These are phyloP conservation scores for Cheilinus undulatus DNA, from an alignment of 2,113 vertebrate genomes.

Conservation along the genomic window DNA sequence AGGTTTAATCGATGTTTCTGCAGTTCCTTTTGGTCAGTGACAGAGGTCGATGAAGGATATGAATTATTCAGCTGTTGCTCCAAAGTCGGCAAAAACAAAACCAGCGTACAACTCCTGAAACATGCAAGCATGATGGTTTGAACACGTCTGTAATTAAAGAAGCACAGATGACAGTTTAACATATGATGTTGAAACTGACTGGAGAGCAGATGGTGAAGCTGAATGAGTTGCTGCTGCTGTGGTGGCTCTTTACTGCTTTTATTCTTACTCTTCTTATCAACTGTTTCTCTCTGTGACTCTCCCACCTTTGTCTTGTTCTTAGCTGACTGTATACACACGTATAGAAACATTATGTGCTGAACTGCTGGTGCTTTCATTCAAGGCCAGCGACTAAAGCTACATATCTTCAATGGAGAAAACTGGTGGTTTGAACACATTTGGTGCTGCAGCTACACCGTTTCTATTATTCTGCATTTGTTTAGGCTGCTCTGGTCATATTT, in stretches of 20 bases:
- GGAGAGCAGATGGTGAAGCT: conserved; percentile 44
- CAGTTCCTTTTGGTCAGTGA: conserved; percentile 2
- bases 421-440: too few relatives aligned
- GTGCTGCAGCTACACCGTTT: too few relatives aligned
- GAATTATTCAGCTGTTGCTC: conserved; percentile 35
- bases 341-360: too few relatives aligned
- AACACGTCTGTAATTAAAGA: background rate
- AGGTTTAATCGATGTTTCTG: conserved; percentile 9
- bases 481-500: too few relatives aligned
- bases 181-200: background rate
- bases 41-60: conserved; percentile 13
- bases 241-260: conserved; percentile 8
- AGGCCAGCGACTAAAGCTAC: too few relatives aligned
- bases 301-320: background rate
- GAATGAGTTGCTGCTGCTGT: conserved; percentile 37
- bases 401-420: too few relatives aligned
- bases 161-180: background rate
- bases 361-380: too few relatives aligned
- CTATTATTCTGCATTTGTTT: too few relatives aligned
- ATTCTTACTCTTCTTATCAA: background rate
- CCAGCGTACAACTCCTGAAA: background rate
- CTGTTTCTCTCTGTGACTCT: background rate
- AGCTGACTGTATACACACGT: background rate
- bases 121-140: background rate
- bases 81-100: conserved; percentile 13